Evolutionary conservation across 37 sponge, comb jelly and placozoan species (phyloP).

Genomic region (Haliclona indistincta): DNA sequence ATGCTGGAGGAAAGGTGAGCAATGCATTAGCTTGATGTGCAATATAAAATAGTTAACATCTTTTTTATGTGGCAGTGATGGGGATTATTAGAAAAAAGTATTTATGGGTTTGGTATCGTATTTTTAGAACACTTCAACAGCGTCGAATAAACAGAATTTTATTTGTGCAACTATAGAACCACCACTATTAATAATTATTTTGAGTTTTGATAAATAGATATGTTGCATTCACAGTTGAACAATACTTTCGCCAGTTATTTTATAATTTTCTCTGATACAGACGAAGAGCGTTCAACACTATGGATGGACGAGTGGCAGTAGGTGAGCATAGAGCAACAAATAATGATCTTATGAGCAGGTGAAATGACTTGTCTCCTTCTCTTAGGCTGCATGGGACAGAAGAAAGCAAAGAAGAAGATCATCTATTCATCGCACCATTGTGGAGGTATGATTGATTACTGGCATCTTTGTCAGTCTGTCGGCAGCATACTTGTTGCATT

Average conservation of each 20-base stretch:
- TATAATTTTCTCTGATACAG: background rate
- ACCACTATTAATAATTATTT: no score
- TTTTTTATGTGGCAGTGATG: no score
- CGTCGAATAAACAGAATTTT: background rate
- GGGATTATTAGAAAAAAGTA: background rate
- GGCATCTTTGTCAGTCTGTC: background rate
- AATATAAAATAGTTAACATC: no score
- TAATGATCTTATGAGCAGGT: background rate
- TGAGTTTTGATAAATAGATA: no score
- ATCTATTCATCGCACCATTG: conserved; percentile 71
- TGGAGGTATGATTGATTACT: conserved; percentile 8
- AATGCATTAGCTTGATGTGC: no score
- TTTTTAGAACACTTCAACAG: background rate
- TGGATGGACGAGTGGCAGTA: conserved; percentile 9
- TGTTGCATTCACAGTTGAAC: background rate
- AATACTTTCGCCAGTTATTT: background rate
- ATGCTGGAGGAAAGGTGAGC: conserved; percentile 77
- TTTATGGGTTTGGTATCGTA: background rate
- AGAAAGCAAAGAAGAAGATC: conserved; percentile 64
- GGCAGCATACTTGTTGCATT: background rate
- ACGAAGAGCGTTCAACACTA: conserved; percentile 14
- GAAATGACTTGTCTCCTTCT: background rate
- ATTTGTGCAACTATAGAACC: no score
- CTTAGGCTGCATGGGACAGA: conserved; percentile 68
- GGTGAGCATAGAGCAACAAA: background rate